Percentiles rank a stretch among this genome's conserved stretches.
Evolutionary conservation across 1,140 invertebrate genomes (phyloP).

Genomic region (Pararge aegeria): DNA sequence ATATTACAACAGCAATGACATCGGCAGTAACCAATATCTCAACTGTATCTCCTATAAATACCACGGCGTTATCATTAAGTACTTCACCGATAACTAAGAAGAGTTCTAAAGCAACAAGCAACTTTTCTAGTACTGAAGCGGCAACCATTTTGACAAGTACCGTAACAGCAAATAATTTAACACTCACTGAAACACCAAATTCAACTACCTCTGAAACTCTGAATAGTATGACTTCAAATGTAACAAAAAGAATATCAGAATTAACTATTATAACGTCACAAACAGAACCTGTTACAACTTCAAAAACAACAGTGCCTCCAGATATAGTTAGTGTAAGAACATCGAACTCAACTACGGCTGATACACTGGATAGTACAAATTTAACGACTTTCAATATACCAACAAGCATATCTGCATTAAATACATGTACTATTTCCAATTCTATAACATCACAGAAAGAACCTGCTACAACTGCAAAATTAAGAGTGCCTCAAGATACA

Average conservation of each 20-base stretch:
- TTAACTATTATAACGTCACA: no score
- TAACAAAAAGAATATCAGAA: no score
- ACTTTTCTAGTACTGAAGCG: neutral
- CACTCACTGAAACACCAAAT: neutral
- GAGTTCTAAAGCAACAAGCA: neutral
- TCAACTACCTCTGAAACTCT: neutral
- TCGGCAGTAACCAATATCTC: neutral
- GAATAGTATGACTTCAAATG: neutral
- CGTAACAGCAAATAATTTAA: neutral
- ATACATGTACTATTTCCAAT: conserved; percentile 4
- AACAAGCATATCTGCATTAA: neutral
- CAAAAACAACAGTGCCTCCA: no score
- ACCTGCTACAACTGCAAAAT: neutral
- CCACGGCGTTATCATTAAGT: neutral
- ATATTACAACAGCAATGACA: neutral
- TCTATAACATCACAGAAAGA: conserved; percentile 13
- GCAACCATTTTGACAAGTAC: neutral
- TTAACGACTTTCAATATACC: neutral
- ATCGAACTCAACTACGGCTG: no score
- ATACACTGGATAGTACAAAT: neutral
- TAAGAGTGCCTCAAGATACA: neutral
- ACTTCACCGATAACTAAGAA: neutral
- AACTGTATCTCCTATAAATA: neutral
- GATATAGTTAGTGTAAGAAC: no score
- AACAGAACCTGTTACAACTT: no score